A percentile compares a stretch with the other conserved stretches of the same genome.
Evolutionary conservation across 2,797 vertebrate genomes (phyloP).

Genomic region (Coilia nasus): DNA sequence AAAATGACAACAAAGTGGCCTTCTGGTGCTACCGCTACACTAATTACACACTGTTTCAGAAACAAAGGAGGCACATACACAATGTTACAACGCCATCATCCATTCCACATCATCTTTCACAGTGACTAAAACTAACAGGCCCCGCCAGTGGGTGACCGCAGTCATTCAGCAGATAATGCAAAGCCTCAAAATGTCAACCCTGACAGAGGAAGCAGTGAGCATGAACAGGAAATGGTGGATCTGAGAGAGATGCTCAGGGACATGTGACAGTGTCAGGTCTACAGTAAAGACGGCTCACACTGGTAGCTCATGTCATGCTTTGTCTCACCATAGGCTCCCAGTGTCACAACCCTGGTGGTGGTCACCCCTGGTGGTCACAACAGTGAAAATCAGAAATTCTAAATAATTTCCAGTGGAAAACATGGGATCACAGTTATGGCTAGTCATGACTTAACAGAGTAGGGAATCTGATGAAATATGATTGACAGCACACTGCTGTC

Average conservation of each 20-base stretch:
- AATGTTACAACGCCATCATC: background rate
- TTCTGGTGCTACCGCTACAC: background rate
- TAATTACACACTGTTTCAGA: background rate
- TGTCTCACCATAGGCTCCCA: background rate
- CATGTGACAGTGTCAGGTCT: background rate
- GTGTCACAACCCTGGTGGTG: background rate
- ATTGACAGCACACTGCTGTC: background rate
- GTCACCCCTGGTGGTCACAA: background rate
- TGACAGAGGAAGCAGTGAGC: background rate
- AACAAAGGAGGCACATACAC: background rate
- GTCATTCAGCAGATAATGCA: background rate
- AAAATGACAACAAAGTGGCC: background rate
- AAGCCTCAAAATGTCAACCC: conserved; percentile 22
- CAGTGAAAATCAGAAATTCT: background rate
- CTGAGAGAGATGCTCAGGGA: background rate
- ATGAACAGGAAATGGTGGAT: conserved; percentile 12
- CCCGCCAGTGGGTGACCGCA: background rate
- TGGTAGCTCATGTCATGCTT: background rate
- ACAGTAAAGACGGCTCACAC: background rate
- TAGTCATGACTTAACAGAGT: background rate
- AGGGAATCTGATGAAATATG: background rate
- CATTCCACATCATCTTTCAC: background rate
- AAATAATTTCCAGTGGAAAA: background rate
- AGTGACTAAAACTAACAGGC: background rate
- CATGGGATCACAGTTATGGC: background rate